Conservation (phyloP, 2,113 vertebrate genomes). For the Addax nasomaculatus region DNA sequence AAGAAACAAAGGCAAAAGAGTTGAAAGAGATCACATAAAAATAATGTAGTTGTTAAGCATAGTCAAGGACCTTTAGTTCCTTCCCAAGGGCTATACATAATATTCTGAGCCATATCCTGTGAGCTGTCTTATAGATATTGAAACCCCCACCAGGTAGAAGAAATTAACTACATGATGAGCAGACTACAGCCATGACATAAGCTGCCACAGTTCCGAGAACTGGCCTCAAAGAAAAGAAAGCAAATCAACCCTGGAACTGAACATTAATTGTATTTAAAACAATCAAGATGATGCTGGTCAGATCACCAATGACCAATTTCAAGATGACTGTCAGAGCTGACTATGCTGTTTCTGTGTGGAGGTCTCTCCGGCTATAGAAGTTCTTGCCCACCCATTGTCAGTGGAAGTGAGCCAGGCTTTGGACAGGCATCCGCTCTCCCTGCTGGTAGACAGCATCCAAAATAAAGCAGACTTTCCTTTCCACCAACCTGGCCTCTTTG, state of each 20-base stretch:
- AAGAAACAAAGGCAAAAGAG: not conserved
- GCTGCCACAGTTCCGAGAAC: not conserved
- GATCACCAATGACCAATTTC: not conserved
- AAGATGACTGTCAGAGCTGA: not conserved
- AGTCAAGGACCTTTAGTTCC: not conserved
- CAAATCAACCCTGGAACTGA: not conserved
- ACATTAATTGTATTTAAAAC: not conserved
- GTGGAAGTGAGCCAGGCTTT: not conserved
- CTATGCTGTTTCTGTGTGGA: not conserved
- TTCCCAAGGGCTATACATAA: not conserved
- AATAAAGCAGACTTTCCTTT: not conserved
- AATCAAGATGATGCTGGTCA: not conserved
- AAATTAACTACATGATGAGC: not conserved
- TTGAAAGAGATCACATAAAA: not conserved
- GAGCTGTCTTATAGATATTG: not conserved
- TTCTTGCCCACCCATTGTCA: not conserved
- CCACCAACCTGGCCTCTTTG: not conserved
- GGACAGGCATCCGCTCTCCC: not conserved
- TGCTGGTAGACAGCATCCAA: not conserved
- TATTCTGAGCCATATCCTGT: not conserved
- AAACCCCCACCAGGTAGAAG: not conserved
- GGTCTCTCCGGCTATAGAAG: not conserved
- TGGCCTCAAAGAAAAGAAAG: not conserved
- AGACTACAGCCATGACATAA: not conserved
- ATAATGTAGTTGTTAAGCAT: not conserved